These are phyloP conservation scores for Anarhynchus alexandrinus DNA, from an alignment of 2,113 vertebrate species.

Conservation along the genomic window DNA sequence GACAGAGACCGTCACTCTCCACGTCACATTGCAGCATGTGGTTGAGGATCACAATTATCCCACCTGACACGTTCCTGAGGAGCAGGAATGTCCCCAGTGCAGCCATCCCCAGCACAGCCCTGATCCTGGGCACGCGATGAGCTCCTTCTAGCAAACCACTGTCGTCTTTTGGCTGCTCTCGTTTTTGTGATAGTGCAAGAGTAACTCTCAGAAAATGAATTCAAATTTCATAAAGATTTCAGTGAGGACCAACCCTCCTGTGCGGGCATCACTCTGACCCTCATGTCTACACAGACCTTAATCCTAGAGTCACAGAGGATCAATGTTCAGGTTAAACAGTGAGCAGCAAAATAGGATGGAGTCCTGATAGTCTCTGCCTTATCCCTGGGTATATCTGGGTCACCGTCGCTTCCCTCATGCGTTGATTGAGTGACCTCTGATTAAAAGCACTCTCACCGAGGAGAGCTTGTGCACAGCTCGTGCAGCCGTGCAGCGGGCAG, in stretches of 20 bases:
- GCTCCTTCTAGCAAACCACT: background rate
- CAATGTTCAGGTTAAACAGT: background rate
- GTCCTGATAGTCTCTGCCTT: background rate
- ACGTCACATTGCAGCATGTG: rapidly evolving
- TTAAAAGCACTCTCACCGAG: background rate
- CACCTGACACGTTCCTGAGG: background rate
- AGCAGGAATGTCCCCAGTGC: background rate
- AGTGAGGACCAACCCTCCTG: background rate
- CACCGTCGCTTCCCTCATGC: background rate
- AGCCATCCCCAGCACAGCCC: background rate
- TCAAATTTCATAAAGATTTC: background rate
- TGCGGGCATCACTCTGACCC: background rate
- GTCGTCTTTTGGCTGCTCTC: background rate
- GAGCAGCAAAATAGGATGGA: background rate
- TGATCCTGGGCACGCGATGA: background rate
- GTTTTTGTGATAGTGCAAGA: background rate
- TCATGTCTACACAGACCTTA: background rate
- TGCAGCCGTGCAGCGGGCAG: background rate
- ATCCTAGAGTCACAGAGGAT: background rate
- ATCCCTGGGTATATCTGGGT: background rate
- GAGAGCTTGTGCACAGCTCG: no score
- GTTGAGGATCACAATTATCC: background rate
- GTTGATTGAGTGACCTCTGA: background rate
- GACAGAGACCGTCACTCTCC: background rate
- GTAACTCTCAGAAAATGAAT: background rate